Evolutionary conservation across 1,140 invertebrate species (phyloP).

Genomic region (Brachionus asplanchnoidis): DNA sequence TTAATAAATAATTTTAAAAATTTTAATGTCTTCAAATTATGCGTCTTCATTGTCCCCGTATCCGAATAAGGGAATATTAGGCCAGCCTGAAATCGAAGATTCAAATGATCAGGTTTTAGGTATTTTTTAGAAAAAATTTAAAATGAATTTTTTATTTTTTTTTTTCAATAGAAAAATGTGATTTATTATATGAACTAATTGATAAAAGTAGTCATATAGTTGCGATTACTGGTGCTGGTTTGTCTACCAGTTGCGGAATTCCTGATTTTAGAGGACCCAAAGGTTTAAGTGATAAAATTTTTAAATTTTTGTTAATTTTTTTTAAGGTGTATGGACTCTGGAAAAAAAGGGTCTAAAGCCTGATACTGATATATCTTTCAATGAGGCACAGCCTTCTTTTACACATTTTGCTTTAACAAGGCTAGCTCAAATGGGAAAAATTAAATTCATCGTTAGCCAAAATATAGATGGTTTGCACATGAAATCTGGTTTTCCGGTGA

Average conservation of each 20-base stretch:
- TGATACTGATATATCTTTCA: constrained; percentile 74
- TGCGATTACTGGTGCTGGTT: constrained; percentile 86
- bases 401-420: constrained; percentile 87
- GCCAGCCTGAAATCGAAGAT: constrained; percentile 24
- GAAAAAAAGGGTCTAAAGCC: constrained; percentile 86
- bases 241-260: constrained; percentile 65
- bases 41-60: constrained; percentile 14
- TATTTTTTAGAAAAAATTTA: not conserved
- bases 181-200: not conserved
- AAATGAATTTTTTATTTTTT: not conserved
- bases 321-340: constrained; percentile 91
- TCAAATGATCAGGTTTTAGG: not conserved
- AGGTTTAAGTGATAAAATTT: not conserved
- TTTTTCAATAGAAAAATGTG: not conserved
- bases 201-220: constrained; percentile 74
- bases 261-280: constrained; percentile 62
- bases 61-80: constrained; percentile 32
- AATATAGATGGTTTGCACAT: constrained; percentile 96
- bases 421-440: constrained; percentile 64
- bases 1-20: not conserved
- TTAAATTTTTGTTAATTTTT: not conserved
- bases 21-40: constrained; percentile 28
- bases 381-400: constrained; percentile 81
- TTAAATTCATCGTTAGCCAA: constrained; percentile 86
- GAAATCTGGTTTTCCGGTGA: constrained; percentile 74